Evolutionary conservation across 1,140 invertebrate genomes (phyloP).

Genomic region (Diuraphis noxia): DNA sequence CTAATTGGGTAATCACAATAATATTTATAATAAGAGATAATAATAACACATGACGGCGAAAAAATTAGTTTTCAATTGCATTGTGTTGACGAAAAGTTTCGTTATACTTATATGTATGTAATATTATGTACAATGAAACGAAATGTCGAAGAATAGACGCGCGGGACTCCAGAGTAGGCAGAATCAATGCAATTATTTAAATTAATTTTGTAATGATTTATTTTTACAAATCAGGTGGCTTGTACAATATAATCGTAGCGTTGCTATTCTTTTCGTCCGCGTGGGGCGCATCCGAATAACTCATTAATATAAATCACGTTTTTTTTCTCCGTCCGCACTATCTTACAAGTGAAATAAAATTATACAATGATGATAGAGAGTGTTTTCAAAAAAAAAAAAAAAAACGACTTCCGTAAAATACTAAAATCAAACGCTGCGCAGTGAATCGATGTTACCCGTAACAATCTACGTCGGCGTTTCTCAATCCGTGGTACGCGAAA

Average conservation of each 20-base stretch:
- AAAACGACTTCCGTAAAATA: not conserved
- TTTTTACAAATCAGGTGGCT: not conserved
- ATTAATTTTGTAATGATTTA: conserved; percentile 13
- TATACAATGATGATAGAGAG: not conserved
- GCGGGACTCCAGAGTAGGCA: not conserved
- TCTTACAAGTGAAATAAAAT: not conserved
- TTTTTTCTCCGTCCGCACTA: not conserved
- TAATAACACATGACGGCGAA: too few species aligned
- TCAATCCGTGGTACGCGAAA: too few species aligned
- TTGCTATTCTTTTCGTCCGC: not conserved
- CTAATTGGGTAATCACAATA: not conserved
- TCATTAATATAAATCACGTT: conserved; percentile 22
- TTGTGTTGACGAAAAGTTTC: not conserved
- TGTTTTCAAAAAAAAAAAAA: not conserved
- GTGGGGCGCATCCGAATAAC: not conserved
- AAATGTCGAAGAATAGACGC: not conserved
- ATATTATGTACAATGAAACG: not conserved
- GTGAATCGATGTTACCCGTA: not conserved
- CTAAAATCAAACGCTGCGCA: not conserved
- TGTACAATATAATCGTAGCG: not conserved
- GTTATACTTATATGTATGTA: not conserved
- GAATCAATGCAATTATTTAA: not conserved
- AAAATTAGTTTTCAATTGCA: not conserved
- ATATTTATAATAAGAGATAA: not conserved
- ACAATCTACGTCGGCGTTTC: too few species aligned